phyloP scores from a whole-genome alignment of 1,140 invertebrate species.

The Globodera ellingtonae region DNA sequence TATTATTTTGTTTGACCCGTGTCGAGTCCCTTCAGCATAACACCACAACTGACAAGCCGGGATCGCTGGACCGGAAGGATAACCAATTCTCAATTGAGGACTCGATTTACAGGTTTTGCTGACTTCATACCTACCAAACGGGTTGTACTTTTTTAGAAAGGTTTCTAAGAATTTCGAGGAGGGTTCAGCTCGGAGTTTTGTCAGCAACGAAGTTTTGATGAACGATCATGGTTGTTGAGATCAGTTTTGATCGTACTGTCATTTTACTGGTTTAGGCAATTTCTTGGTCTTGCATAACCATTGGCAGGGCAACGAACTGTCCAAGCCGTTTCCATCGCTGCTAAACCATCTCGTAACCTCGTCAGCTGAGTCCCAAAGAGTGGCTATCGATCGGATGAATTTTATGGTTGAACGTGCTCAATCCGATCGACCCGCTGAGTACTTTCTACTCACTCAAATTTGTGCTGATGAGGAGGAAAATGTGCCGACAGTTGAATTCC shows the following conservation, averaged over 20 bases:
- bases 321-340: neutral
- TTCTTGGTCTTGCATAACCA: conserved; percentile 5
- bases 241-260: neutral
- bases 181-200: conserved; percentile 1
- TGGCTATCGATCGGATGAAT: neutral
- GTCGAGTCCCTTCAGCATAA: neutral
- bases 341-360: neutral
- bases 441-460: neutral
- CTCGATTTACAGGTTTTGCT: neutral
- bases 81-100: conserved; percentile 7
- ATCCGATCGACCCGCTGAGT: neutral
- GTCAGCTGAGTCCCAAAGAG: neutral
- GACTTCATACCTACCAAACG: neutral
- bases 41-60: neutral
- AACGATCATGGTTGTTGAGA: neutral
- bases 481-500: neutral
- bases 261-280: neutral
- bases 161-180: conserved; percentile 8
- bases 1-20: neutral
- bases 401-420: neutral
- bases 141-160: neutral
- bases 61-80: conserved; percentile 3
- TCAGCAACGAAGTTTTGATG: conserved; percentile 3
- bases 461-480: neutral
- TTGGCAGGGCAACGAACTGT: conserved; percentile 1